Evolutionary conservation across 2,888 invertebrate species (phyloP).

Genomic region (Dicranocentrus wangi): DNA sequence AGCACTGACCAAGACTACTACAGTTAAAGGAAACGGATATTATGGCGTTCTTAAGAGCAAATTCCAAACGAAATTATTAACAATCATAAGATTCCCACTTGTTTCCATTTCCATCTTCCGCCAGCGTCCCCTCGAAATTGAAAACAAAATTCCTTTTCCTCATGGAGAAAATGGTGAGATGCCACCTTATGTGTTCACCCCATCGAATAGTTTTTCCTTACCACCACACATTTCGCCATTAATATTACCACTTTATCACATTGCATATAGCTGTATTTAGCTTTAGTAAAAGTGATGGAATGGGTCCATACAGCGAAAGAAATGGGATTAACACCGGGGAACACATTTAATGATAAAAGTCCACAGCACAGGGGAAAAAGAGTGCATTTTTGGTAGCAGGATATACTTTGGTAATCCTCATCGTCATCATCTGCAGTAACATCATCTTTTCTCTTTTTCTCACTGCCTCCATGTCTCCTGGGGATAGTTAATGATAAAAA

Average conservation of each 20-base stretch:
- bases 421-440: conserved; percentile 38
- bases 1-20: no score
- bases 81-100: no score
- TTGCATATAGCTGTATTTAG: conserved; percentile 7
- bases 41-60: no score
- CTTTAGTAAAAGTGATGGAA: conserved; percentile 35
- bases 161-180: conserved; percentile 16
- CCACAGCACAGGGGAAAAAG: not conserved
- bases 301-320: conserved; percentile 58
- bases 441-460: conserved; percentile 31
- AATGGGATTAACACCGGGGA: conserved; percentile 68
- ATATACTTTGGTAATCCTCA: conserved; percentile 38
- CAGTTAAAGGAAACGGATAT: no score
- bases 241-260: conserved; percentile 27
- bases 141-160: no score
- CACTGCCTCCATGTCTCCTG: conserved; percentile 47
- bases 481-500: conserved; percentile 58
- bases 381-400: not conserved
- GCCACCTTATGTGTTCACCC: not conserved
- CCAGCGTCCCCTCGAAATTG: no score
- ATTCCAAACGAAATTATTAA: no score
- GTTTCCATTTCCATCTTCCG: no score
- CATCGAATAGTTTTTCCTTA: not conserved
- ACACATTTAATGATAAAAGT: conserved; percentile 64
- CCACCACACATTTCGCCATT: conserved; percentile 7